Conservation (phyloP, 2,888 invertebrate species). For the Yponomeuta sedellus region DNA sequence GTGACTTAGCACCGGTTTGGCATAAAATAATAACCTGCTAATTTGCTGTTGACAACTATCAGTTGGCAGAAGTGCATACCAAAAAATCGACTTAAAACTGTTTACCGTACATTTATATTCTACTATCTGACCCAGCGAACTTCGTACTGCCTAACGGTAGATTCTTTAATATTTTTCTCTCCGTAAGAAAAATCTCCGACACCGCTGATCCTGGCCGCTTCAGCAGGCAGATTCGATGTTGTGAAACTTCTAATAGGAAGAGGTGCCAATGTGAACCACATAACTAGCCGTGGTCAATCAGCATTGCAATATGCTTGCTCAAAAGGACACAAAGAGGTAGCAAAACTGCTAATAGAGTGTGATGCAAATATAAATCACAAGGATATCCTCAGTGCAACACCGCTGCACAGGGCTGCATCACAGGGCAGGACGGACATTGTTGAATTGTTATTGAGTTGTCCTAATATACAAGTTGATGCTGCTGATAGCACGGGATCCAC, state of each 20-base stretch:
- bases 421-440: constrained; percentile 83
- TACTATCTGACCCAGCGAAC: too few relatives aligned
- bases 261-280: constrained; percentile 84
- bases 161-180: too few relatives aligned
- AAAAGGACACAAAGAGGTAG: constrained; percentile 85
- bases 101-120: too few relatives aligned
- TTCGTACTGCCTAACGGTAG: too few relatives aligned
- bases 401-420: constrained; percentile 87
- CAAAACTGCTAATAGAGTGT: constrained; percentile 78
- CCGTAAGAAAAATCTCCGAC: too few relatives aligned
- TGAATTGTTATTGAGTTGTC: constrained; percentile 78
- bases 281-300: constrained; percentile 84
- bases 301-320: constrained; percentile 91
- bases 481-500: constrained; percentile 85
- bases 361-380: constrained; percentile 82
- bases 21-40: too few relatives aligned
- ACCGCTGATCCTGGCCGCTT: constrained; percentile 86
- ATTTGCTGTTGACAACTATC: too few relatives aligned
- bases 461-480: constrained; percentile 72
- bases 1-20: too few relatives aligned
- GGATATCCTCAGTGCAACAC: constrained; percentile 83
- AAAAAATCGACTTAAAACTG: too few relatives aligned
- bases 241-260: constrained; percentile 80
- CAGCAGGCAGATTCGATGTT: constrained; percentile 83
- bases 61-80: too few relatives aligned